phyloP scores from a whole-genome alignment of 2,797 vertebrate species.

The Gambelia wislizenii region DNA sequence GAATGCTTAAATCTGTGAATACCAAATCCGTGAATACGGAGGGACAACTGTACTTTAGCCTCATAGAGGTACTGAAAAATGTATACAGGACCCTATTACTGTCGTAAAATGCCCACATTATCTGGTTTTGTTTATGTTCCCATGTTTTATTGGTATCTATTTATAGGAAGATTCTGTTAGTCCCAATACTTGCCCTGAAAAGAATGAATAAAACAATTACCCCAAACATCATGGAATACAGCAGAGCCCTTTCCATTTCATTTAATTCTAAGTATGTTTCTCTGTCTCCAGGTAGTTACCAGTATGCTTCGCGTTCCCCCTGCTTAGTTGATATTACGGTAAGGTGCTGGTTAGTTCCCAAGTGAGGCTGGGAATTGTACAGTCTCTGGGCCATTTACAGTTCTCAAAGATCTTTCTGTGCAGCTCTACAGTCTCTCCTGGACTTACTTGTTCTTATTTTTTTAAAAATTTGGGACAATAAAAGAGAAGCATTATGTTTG shows the following conservation, averaged over 20 bases:
- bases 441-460: too few relatives aligned
- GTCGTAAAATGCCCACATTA: not conserved
- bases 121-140: not conserved
- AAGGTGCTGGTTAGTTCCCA: not conserved
- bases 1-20: too few relatives aligned
- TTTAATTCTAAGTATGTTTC: constrained; percentile 13
- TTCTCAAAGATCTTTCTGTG: too few relatives aligned
- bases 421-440: too few relatives aligned
- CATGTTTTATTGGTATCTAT: not conserved
- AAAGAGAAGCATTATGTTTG: too few relatives aligned
- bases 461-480: too few relatives aligned
- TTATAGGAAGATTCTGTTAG: not conserved
- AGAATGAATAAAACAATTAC: not conserved
- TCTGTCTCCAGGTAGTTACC: not conserved
- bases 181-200: not conserved
- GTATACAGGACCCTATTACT: not conserved
- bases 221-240: not conserved
- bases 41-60: too few relatives aligned
- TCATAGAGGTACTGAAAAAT: not conserved
- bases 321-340: not conserved
- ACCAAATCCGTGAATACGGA: too few relatives aligned
- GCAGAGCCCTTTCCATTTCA: not conserved
- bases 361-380: too few relatives aligned
- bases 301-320: not conserved
- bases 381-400: too few relatives aligned